Base-by-base conservation (phyloP, 1,140 invertebrate species). In the Listronotus oregonensis region DNA sequence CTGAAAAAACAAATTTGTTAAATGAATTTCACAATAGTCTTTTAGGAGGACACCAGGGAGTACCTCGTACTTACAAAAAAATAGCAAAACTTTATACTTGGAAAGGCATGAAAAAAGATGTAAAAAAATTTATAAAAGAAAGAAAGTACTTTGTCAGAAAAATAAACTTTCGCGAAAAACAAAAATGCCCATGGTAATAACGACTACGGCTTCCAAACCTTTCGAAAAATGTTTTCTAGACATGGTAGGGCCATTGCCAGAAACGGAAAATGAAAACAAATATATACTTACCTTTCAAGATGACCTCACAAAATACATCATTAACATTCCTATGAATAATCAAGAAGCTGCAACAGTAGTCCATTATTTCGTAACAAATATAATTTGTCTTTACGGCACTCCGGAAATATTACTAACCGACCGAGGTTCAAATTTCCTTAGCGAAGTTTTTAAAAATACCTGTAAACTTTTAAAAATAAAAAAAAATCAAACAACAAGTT, bases 281-380 rank as follows among this genome's bases (percentile, higher is more conserved):
- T 64, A 14, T 63, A 75, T 78, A 14, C 52, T 78, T 14, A 75
- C 75, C 17, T 50, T 77, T 5, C 77, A 78, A 68, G 76, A 79
- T 51, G 73, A 78, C 68, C 63, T 79, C 14, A 73, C 75, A 78
- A 78, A 73, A 17, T n/a, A 80, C 66, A 58, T 71, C 73, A n/a
- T 14, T 68, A 71, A 52, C 71, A 71, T 32, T 17, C 42, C 77
- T 8, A 72, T 76, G 7, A 69, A 68, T 12, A 75, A 79, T 65
- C 78, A 79, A 51, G 72, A 77, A 65, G 67, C 73, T 9, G 44
- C 67, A 51, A 78, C 75, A 1, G 66, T 78, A 14, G 72, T 76
- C 21, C 21, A 27, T 27, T 27, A 27, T 27, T 27, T 27, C n/a
- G 62, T 77, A 15, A 58, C 70, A 37, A 64, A 72, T 21, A 71